Evolutionary conservation across 2,113 vertebrate species (phyloP).

Genomic region (Oreotrochilus melanogaster): DNA sequence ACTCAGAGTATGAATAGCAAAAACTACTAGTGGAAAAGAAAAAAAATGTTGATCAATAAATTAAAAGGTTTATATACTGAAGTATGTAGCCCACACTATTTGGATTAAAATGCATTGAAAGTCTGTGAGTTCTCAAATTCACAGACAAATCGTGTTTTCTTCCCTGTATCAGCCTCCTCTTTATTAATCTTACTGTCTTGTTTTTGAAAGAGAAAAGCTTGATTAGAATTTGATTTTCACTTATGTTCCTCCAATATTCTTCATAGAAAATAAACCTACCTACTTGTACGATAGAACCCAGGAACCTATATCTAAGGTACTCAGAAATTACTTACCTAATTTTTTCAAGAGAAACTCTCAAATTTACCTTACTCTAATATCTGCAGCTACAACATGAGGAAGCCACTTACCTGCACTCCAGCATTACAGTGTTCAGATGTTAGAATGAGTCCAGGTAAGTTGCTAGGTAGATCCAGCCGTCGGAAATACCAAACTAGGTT

Average conservation of each 20-base stretch:
- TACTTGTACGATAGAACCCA: not conserved
- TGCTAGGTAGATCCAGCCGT: constrained; percentile 91
- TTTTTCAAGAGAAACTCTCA: not conserved
- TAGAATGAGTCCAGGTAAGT: constrained; percentile 93
- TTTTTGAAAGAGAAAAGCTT: not conserved
- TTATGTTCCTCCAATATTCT: not conserved
- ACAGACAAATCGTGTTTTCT: not conserved
- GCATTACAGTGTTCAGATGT: constrained; percentile 97
- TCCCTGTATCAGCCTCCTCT: not conserved
- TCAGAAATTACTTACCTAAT: not conserved
- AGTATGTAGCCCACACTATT: not conserved
- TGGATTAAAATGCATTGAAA: not conserved
- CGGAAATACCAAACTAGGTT: constrained; percentile 98
- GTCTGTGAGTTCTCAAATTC: not conserved
- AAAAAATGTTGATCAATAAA: not conserved
- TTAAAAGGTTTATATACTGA: not conserved
- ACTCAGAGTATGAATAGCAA: not conserved
- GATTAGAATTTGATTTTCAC: not conserved
- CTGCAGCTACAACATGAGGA: rapidly evolving
- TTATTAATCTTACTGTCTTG: not conserved
- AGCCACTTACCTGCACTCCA: constrained; percentile 85
- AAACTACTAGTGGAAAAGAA: not conserved
- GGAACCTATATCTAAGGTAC: not conserved
- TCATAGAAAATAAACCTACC: not conserved
- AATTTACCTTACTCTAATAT: not conserved